Base-by-base conservation (phyloP, 2,797 vertebrate species). In the Spheniscus humboldti region DNA sequence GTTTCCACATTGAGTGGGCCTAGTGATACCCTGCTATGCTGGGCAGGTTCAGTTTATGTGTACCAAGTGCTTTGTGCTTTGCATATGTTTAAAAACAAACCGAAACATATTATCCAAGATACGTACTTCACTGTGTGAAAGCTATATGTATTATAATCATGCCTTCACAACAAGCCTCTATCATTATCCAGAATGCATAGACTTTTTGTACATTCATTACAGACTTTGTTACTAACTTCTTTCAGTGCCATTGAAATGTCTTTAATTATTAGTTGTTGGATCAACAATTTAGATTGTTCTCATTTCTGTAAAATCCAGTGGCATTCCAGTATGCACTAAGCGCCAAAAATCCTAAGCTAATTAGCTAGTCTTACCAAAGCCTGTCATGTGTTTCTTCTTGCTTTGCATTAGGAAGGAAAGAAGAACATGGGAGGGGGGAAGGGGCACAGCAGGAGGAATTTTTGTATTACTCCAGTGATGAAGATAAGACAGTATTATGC, bases 301-400 rank as follows among this genome's bases (percentile, higher is more conserved):
- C 7, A 55, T 89, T 95, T 88, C 73, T 95, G 71, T 59, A 72
- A 91, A 94, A 96, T 90, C 80, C 81, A 7, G 7, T 45, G 55
- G 78, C 77, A 87, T 80, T 92, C 68, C 75, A 94, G 56, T 59
- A 85, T 50, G 47, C 66, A 45, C 37, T 93, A 96, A 95, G 82
- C 5, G 0, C 76, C 83, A 94, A 90, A 96, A 95, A 80, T 96
- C 94, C 89, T 63, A 10, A 93, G 73, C 57, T 94, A 93, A 94
- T 96, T 94, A 94, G 72, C 75, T 85, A 19, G 73, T 86, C 75
- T 71, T 81, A 82, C 80, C 92, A 94, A 91, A 95, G 75, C 83
- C 47, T 2, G 12, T 96, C 95, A 96, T 95, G 93, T 91, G 96
- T 88, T 97, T 83, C 71, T 88, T 78, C 93, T 95, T 94, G 84